Evolutionary conservation across 2,888 invertebrate species (phyloP).

Genomic region (Ethmia dodecea): DNA sequence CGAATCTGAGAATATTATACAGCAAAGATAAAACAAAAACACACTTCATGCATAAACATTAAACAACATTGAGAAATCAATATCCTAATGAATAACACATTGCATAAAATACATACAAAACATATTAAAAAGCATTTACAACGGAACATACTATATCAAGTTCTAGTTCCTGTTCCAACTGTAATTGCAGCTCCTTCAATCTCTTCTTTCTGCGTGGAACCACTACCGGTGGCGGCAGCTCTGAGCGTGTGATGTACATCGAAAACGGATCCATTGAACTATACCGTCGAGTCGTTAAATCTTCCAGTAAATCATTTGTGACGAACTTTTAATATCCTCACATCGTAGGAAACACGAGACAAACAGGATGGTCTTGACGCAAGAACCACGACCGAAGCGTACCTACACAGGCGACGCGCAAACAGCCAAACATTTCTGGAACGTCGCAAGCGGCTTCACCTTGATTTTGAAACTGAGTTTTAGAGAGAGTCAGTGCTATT

Average conservation of each 20-base stretch:
- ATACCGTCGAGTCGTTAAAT: conserved; percentile 24
- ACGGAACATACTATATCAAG: conserved; percentile 6
- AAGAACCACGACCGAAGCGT: conserved; percentile 33
- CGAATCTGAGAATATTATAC: too few species aligned
- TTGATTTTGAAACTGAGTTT: conserved; percentile 74
- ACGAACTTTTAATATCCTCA: conserved; percentile 37
- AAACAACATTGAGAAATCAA: neutral
- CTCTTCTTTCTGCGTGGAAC: conserved; percentile 67
- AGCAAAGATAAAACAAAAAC: neutral
- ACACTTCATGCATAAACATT: neutral
- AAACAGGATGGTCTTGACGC: conserved; percentile 49
- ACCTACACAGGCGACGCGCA: conserved; percentile 41
- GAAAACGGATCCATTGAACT: conserved; percentile 60
- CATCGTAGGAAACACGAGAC: conserved; percentile 28
- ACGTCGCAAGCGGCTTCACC: conserved; percentile 67
- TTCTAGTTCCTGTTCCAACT: conserved; percentile 2
- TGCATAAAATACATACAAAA: conserved; percentile 9
- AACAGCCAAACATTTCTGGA: conserved; percentile 61
- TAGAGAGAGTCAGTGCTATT: conserved; percentile 64
- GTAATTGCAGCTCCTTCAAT: conserved; percentile 50
- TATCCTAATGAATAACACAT: too few species aligned
- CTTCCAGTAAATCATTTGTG: conserved; percentile 27
- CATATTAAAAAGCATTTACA: conserved; percentile 3
- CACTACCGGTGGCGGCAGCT: conserved; percentile 59
- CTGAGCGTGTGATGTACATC: conserved; percentile 63